Percentiles rank a stretch among this genome's conserved stretches.
phyloP scores from a whole-genome alignment of 92 coral and sea anemone species.

The Parazoanthus swiftii region DNA sequence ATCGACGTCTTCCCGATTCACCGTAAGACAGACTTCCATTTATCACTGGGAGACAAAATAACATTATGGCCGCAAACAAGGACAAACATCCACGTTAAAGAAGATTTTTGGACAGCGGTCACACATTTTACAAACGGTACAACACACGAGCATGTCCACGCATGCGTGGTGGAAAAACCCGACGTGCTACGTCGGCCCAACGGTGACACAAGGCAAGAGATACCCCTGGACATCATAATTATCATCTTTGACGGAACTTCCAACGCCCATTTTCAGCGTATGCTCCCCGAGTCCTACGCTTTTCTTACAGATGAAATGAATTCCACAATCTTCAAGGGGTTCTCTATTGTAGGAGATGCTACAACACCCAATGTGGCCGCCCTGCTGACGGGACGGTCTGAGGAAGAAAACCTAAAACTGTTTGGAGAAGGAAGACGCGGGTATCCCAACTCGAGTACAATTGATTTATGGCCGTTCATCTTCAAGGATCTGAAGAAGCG shows the following conservation, averaged over 20 bases:
- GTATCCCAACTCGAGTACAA: constrained; percentile 40
- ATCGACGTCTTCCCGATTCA: constrained; percentile 22
- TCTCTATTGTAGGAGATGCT: constrained; percentile 70
- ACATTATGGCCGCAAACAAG: not conserved
- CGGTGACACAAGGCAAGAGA: constrained; percentile 17
- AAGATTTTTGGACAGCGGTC: constrained; percentile 56
- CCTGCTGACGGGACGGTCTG: constrained; percentile 61
- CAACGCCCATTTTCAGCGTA: constrained; percentile 75
- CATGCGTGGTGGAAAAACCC: constrained; percentile 61
- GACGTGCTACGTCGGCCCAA: constrained; percentile 57
- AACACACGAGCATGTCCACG: constrained; percentile 52
- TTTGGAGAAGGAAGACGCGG: constrained; percentile 66
- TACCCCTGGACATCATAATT: constrained; percentile 65
- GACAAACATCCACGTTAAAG: constrained; percentile 26
- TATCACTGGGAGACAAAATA: constrained; percentile 8
- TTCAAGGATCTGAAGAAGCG: constrained; percentile 53
- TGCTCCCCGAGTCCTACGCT: constrained; percentile 60
- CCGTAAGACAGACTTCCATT: constrained; percentile 29
- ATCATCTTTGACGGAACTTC: constrained; percentile 68
- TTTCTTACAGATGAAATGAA: constrained; percentile 56
- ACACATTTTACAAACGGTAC: constrained; percentile 37
- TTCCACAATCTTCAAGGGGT: constrained; percentile 61
- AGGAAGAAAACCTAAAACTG: constrained; percentile 32
- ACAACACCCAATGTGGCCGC: constrained; percentile 69
- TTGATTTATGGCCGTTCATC: constrained; percentile 75